phyloP scores from a whole-genome alignment of 2,113 vertebrate genomes.

The Pterophyllum scalare region DNA sequence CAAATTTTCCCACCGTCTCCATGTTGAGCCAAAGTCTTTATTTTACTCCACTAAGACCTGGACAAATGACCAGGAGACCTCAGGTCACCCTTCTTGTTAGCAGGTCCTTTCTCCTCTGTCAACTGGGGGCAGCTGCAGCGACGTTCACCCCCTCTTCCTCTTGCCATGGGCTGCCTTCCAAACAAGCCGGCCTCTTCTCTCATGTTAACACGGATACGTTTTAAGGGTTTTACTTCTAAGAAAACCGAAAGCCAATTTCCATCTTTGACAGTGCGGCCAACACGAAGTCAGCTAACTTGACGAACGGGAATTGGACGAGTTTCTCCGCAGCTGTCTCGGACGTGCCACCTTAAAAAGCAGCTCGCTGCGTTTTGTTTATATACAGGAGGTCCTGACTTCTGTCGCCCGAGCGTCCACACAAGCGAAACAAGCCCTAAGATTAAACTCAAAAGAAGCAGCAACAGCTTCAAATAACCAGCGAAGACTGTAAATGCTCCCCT shows the following conservation, averaged over 20 bases:
- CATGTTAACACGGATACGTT: slow-evolving; percentile 77
- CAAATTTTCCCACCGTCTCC: slow-evolving; percentile 96
- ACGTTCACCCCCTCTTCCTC: slow-evolving; percentile 72
- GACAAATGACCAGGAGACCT: slow-evolving; percentile 38
- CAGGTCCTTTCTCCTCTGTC: slow-evolving; percentile 62
- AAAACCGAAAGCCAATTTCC: slow-evolving; percentile 18
- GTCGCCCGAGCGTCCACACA: slow-evolving; percentile 7
- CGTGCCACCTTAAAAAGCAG: slow-evolving; percentile 76
- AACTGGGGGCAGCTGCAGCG: slow-evolving; percentile 71
- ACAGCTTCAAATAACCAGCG: background rate
- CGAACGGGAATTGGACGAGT: background rate
- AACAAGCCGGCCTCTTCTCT: slow-evolving; percentile 72
- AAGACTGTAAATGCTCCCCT: background rate
- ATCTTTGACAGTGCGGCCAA: slow-evolving; percentile 19
- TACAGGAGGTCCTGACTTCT: slow-evolving; percentile 57
- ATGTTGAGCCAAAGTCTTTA: slow-evolving; percentile 57
- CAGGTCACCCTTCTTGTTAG: slow-evolving; percentile 46
- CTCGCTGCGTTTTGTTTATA: slow-evolving; percentile 79
- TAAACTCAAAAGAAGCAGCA: background rate
- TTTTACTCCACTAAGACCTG: slow-evolving; percentile 32
- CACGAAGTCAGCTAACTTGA: slow-evolving; percentile 30
- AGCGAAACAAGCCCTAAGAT: background rate
- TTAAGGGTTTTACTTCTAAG: slow-evolving; percentile 54
- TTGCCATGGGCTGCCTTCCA: slow-evolving; percentile 82
- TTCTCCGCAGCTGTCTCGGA: slow-evolving; percentile 17